A percentile compares a stretch with the other conserved stretches of the same genome.
phyloP scores from a whole-genome alignment of 1,140 invertebrate genomes.

The Dinothrombium tinctorium region DNA sequence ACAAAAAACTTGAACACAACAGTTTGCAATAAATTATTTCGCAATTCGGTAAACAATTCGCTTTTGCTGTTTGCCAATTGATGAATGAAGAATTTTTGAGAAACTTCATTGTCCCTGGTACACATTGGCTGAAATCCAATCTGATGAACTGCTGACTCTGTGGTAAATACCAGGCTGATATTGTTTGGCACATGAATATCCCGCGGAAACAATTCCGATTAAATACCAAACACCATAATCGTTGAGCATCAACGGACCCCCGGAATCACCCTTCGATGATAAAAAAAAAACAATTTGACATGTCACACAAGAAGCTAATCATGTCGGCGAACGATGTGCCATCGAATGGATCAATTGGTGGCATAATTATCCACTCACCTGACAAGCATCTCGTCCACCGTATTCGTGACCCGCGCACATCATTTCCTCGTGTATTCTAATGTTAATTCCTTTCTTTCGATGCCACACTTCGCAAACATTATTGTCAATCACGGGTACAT shows the following conservation, averaged over 20 bases:
- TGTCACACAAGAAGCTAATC: background rate
- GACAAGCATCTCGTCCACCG: conserved; percentile 47
- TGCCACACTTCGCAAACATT: conserved; percentile 44
- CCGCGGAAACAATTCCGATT: conserved; percentile 58
- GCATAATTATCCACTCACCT: conserved; percentile 31
- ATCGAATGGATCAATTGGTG: background rate
- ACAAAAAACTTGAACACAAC: too few relatives aligned
- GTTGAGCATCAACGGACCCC: conserved; percentile 46
- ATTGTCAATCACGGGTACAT: conserved; percentile 31
- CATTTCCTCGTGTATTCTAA: conserved; percentile 87
- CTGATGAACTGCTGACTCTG: conserved; percentile 68
- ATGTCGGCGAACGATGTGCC: background rate
- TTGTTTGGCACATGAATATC: conserved; percentile 58
- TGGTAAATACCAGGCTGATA: conserved; percentile 79
- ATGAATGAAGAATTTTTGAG: background rate
- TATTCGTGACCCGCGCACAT: conserved; percentile 79
- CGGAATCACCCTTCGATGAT: conserved; percentile 42
- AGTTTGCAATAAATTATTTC: too few relatives aligned
- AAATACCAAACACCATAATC: conserved; percentile 40
- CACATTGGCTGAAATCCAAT: conserved; percentile 47
- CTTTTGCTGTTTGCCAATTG: background rate
- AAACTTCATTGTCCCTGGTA: conserved; percentile 6
- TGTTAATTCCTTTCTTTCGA: conserved; percentile 43
- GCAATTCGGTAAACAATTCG: background rate
- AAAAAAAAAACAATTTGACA: conserved; percentile 12